Evolutionary conservation across 2,113 vertebrate species (phyloP), one percentile per base, ranked within the genome.

Genomic region (Candoia aspera): DNA sequence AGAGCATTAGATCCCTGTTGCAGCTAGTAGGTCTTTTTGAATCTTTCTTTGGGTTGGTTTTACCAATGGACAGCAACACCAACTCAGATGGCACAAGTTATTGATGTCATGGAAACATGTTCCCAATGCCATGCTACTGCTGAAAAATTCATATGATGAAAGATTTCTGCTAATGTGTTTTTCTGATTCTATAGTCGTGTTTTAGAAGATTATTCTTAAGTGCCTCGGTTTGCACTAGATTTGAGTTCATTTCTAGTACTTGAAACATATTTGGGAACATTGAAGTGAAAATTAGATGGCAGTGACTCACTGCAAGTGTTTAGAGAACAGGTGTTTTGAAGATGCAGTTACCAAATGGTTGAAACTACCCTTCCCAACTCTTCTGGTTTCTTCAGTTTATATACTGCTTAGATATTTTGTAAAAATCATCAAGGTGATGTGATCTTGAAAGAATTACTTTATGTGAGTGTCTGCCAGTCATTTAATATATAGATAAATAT

Each of bases 281-380:
- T 91, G 58, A 59, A 84, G 0, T 90, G 84, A 86, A 86, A 93
- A 89, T 92, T 95, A 90, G 58, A 84, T 92, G 33, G 83, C 12
- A 54, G 88, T 89, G 91, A 92, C 29, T 93, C 89, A 91, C 46
- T 86, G 93, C 94, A 94, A 94, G 49, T 90, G 49, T 26, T 93
- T 92, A 91, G 94, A 64, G 92, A 93, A 91, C 93, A 96, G 94
- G 93, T 95, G 54, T 95, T 96, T 95, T 85, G 92, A 13, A 94
- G 57, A 49, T 93, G 86, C 87, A 88, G n/a, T 92, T 84, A 95
- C 88, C 87, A 92, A 92, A 19, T 89, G 53, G 8, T 68, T 55
- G 46, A 53, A 0, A 0, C 57, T 90, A 73, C 10, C 26, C 84
- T 8, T n/a, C 58, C 58, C 17, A 49, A 49, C 49, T 42, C 42